Base-by-base conservation (phyloP, 1,140 invertebrate species). In the Drosophila bocki region DNA sequence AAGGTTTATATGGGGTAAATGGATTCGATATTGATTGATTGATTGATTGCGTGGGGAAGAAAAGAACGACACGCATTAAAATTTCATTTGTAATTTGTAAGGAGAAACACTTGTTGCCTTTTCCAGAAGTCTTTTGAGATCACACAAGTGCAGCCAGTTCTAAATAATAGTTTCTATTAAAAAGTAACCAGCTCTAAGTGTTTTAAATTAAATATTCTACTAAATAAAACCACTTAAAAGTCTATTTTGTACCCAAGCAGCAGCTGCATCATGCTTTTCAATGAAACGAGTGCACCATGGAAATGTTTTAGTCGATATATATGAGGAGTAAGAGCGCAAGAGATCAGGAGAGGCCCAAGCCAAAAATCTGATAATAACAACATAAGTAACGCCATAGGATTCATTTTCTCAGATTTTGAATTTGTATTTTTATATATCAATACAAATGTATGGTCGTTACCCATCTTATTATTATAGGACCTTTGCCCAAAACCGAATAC, bases 51-150 rank as follows among this genome's bases (percentile, higher is more conserved):
- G 61, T 56, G 68, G 22, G 63, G 57, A 63, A 74, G 75, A 82
- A 74, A 77, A 74, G 61, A 71, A 62, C 48, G 6, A 12, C 44
- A 44, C 64, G 32, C 47, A 79, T 77, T 78, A 74, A 62, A 42
- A 60, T 57, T 44, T 33, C 13, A 58, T 53, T 57, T 37, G 22
- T 22, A 22, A 44, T 45, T 19, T 13, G 56, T 12, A 35, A 15
- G 39, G 39, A 26, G 22, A 8, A 44, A 42, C 19, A 68, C 29
- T 32, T 61, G 33, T 56, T 54, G 33, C 5, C 26, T 58, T 65
- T 76, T 75, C 70, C 72, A 75, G 71, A 75, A 65, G 71, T 75
- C 51, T 75, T 75, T 75, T 41, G 45, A 15, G 35, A 39, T 56
- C 53, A 76, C 33, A 29, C 8, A 47, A 51, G 60, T 51, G 42